Evolutionary conservation across 2,113 vertebrate genomes (phyloP).

Genomic region (Oreocharis arfaki): DNA sequence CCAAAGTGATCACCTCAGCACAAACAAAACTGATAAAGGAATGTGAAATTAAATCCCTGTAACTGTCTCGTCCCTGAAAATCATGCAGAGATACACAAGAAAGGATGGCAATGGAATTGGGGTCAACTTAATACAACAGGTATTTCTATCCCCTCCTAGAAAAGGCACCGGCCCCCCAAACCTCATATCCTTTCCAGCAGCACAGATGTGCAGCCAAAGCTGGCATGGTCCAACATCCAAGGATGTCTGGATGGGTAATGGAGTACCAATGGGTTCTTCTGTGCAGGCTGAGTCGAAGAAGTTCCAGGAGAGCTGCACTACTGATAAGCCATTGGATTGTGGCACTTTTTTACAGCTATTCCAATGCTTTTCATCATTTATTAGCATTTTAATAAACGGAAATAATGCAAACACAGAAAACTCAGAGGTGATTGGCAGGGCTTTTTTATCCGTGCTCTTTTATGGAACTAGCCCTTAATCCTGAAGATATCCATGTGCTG

Average conservation of each 20-base stretch:
- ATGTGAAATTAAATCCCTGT: background rate
- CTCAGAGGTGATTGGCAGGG: background rate
- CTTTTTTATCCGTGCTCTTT: background rate
- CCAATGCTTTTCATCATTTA: background rate
- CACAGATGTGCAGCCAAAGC: background rate
- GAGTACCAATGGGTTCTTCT: background rate
- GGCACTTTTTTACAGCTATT: background rate
- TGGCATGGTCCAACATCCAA: background rate
- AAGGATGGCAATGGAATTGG: background rate
- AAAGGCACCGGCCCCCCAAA: background rate
- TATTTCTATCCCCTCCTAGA: background rate
- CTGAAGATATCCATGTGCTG: background rate
- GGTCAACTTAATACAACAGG: background rate
- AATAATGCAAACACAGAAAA: background rate
- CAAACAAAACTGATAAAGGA: background rate
- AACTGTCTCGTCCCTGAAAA: background rate
- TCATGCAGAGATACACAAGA: background rate
- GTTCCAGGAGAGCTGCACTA: background rate
- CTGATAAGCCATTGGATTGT: background rate
- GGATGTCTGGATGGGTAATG: background rate
- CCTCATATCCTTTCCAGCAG: background rate
- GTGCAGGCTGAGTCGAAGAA: background rate
- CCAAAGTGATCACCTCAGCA: background rate
- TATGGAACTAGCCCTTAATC: background rate
- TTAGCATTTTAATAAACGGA: background rate